Percentiles rank a stretch among this genome's conserved stretches.
phyloP scores from a whole-genome alignment of 2,888 invertebrate species.

The Podabrus alpinus region DNA sequence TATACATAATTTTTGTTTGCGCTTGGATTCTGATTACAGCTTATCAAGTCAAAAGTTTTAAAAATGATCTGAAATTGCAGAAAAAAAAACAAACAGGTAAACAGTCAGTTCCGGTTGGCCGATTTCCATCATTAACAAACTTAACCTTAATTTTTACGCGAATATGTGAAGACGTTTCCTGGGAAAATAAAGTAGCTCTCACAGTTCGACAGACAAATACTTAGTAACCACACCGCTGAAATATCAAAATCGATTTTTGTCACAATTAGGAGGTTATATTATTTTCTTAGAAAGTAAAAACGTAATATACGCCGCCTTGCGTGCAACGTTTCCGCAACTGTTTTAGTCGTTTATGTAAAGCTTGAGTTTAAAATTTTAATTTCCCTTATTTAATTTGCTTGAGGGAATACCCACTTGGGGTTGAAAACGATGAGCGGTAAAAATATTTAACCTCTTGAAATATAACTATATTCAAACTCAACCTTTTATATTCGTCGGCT shows the following conservation, averaged over 20 bases:
- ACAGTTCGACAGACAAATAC: no score
- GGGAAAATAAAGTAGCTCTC: no score
- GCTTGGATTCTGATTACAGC: no score
- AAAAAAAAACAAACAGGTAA: not conserved
- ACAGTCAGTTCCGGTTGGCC: not conserved
- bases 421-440: not conserved
- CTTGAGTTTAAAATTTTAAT: not conserved
- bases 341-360: not conserved
- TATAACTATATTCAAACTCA: not conserved
- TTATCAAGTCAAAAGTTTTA: no score
- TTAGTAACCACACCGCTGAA: not conserved
- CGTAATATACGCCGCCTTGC: not conserved
- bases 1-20: not conserved
- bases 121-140: not conserved
- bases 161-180: no score
- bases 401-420: not conserved
- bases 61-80: no score
- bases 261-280: not conserved
- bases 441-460: not conserved
- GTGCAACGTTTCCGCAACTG: not conserved
- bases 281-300: not conserved
- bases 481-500: not conserved
- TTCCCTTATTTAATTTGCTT: not conserved
- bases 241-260: not conserved
- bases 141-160: not conserved